A percentile compares a stretch with the other conserved stretches of the same genome.
phyloP scores from a whole-genome alignment of 2,888 invertebrate genomes.

The Tribolium freemani region DNA sequence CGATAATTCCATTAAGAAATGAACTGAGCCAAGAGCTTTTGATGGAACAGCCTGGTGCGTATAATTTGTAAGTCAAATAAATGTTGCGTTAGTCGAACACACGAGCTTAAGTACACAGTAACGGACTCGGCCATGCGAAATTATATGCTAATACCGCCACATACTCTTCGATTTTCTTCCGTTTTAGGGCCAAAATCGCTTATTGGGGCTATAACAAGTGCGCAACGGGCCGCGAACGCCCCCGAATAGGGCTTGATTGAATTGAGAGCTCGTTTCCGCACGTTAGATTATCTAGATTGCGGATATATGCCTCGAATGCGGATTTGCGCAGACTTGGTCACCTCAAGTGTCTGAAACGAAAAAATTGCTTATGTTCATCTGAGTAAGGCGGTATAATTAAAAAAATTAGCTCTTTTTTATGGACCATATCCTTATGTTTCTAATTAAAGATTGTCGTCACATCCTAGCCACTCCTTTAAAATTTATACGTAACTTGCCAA shows the following conservation, averaged over 20 bases:
- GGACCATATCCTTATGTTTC: too few relatives aligned
- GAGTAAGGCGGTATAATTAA: too few relatives aligned
- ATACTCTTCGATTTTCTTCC: constrained; percentile 8
- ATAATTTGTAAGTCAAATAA: constrained; percentile 67
- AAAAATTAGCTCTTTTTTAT: too few relatives aligned
- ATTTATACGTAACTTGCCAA: too few relatives aligned
- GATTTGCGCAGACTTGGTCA: background rate
- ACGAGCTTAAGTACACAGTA: constrained; percentile 54
- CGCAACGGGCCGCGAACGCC: constrained; percentile 58
- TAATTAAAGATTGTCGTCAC: too few relatives aligned
- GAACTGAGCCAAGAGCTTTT: constrained; percentile 66
- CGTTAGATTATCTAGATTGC: constrained; percentile 62
- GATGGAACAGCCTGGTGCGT: constrained; percentile 60
- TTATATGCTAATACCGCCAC: constrained; percentile 58
- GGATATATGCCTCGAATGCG: constrained; percentile 55
- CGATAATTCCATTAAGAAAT: constrained; percentile 68
- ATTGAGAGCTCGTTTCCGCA: constrained; percentile 64
- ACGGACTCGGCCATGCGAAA: constrained; percentile 52
- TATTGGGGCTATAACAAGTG: constrained; percentile 52
- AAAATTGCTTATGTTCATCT: too few relatives aligned
- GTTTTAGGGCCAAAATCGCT: background rate
- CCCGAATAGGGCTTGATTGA: constrained; percentile 62
- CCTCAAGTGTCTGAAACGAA: too few relatives aligned
- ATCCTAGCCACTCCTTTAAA: too few relatives aligned
- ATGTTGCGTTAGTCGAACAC: constrained; percentile 61